These are phyloP conservation scores for Propsilocerus akamusi DNA, from an alignment of 1,140 invertebrate genomes.

Conservation along the genomic window DNA sequence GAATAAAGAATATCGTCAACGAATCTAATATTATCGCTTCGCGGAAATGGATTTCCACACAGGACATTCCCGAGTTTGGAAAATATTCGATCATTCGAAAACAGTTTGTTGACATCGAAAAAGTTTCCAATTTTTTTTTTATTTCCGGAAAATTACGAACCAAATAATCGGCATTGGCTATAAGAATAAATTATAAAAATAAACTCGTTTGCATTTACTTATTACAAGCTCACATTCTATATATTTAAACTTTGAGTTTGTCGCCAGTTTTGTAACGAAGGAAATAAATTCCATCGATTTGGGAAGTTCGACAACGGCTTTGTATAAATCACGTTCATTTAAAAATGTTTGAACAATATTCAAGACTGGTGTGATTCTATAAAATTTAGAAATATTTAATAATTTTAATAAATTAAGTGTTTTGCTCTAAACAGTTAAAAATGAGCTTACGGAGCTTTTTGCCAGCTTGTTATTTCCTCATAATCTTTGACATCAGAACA, in stretches of 20 bases:
- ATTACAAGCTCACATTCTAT: constrained; percentile 28
- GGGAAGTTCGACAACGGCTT: constrained; percentile 30
- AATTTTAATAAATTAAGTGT: not conserved
- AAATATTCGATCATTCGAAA: constrained; percentile 18
- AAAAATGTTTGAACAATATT: constrained; percentile 27
- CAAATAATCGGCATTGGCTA: not conserved
- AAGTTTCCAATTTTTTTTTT: constrained; percentile 17
- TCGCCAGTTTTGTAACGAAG: constrained; percentile 34
- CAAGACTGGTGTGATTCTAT: constrained; percentile 25
- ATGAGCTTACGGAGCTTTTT: constrained; percentile 35
- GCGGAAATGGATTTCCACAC: constrained; percentile 34
- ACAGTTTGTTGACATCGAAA: constrained; percentile 17
- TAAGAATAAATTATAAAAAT: not conserved
- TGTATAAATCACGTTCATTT: constrained; percentile 24
- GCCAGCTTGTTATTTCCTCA: constrained; percentile 36
- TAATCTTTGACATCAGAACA: constrained; percentile 33
- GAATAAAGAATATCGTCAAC: constrained; percentile 28
- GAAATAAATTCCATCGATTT: constrained; percentile 35
- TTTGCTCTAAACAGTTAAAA: not conserved
- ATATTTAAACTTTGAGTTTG: constrained; percentile 33
- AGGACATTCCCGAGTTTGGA: constrained; percentile 33
- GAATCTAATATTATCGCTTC: constrained; percentile 19
- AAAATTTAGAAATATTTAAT: constrained; percentile 6
- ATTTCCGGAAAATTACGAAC: constrained; percentile 15
- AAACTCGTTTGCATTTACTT: not conserved